Percentiles rank a stretch among this genome's conserved stretches.
phyloP scores from a whole-genome alignment of 2,888 invertebrate genomes.

The Nemotelus nigrinus region DNA sequence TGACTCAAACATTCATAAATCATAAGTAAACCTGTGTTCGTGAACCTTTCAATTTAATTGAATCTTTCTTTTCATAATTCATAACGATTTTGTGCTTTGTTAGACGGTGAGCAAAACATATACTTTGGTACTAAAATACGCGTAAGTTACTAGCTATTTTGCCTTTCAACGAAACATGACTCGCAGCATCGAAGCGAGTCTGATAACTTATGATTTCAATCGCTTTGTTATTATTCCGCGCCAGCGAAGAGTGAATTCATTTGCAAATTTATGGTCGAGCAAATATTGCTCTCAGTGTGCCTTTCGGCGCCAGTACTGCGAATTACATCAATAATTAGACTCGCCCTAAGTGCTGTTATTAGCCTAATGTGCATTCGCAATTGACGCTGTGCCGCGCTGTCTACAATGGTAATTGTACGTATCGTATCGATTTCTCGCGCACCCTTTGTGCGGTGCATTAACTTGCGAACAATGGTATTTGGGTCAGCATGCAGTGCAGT shows the following conservation, averaged over 20 bases:
- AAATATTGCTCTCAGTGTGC: not conserved
- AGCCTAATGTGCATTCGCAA: too few relatives aligned
- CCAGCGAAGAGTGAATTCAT: not conserved
- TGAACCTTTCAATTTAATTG: too few relatives aligned
- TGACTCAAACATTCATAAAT: too few relatives aligned
- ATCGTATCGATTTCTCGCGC: not conserved
- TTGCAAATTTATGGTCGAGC: conserved; percentile 3
- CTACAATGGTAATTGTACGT: not conserved
- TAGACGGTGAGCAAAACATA: too few relatives aligned
- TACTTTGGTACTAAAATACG: too few relatives aligned
- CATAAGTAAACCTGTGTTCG: too few relatives aligned
- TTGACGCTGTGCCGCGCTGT: not conserved
- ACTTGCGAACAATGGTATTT: not conserved
- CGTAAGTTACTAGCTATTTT: too few relatives aligned
- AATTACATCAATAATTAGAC: not conserved
- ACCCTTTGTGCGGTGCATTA: not conserved
- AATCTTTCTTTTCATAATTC: too few relatives aligned
- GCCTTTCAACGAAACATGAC: too few relatives aligned
- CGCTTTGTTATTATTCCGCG: not conserved
- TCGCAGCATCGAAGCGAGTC: too few relatives aligned
- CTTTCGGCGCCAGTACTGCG: not conserved
- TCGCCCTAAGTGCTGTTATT: not conserved
- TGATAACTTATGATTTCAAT: not conserved
- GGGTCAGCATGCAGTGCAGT: not conserved
- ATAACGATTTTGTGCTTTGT: too few relatives aligned